Percentiles rank a stretch among this genome's conserved stretches.
phyloP scores from a whole-genome alignment of 2,797 vertebrate genomes.

The Scarus forsteni region DNA sequence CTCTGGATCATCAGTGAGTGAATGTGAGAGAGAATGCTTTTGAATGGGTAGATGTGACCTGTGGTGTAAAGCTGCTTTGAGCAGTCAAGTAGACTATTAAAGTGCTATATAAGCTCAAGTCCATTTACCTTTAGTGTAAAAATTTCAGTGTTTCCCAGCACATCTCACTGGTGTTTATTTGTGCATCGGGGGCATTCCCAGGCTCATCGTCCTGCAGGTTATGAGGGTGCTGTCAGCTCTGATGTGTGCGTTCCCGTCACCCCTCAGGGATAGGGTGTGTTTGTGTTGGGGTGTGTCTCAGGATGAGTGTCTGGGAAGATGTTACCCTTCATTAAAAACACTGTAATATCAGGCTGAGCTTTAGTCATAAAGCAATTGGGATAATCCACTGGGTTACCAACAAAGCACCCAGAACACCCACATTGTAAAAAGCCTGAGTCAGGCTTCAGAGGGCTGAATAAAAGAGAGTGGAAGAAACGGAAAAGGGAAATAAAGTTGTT shows the following conservation, averaged over 20 bases:
- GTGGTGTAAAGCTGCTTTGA: no score
- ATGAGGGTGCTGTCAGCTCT: slow-evolving; percentile 36
- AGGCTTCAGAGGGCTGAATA: slow-evolving; percentile 30
- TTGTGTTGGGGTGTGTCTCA: slow-evolving; percentile 55
- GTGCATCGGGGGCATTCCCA: slow-evolving; percentile 59
- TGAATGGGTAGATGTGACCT: no score
- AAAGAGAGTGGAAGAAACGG: slow-evolving; percentile 17
- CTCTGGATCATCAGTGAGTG: no score
- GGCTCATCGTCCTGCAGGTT: slow-evolving; percentile 58
- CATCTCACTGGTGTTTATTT: slow-evolving; percentile 6
- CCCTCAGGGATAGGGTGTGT: slow-evolving; percentile 35
- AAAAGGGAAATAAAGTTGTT: slow-evolving; percentile 22
- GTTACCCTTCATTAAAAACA: slow-evolving; percentile 70
- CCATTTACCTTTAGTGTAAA: no score
- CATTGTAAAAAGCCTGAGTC: slow-evolving; percentile 60
- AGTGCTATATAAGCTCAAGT: no score
- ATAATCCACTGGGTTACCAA: slow-evolving; percentile 77
- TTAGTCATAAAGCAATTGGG: slow-evolving; percentile 75
- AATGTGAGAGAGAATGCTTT: no score
- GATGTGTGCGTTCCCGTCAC: slow-evolving; percentile 31
- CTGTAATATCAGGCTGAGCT: slow-evolving; percentile 72
- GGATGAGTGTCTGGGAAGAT: slow-evolving; percentile 71
- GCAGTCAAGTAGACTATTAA: no score
- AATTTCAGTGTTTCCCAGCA: no score
- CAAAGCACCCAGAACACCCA: slow-evolving; percentile 77